Evolutionary conservation across 2,797 vertebrate genomes (phyloP).

Genomic region (Nyctibius grandis): DNA sequence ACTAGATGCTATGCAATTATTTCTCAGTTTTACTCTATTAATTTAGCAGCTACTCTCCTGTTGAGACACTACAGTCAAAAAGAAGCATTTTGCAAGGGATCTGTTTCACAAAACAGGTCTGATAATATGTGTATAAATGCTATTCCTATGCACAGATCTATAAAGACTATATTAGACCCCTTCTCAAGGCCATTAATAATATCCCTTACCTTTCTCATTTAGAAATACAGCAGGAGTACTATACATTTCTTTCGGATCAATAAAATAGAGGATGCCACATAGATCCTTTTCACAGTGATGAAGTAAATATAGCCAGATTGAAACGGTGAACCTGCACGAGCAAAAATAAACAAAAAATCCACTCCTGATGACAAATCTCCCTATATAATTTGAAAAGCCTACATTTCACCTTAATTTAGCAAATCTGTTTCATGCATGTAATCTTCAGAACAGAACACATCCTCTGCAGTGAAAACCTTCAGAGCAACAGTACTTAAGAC

Average conservation of each 20-base stretch:
- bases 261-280: constrained; percentile 88
- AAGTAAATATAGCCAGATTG: constrained; percentile 91
- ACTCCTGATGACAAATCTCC: constrained; percentile 44
- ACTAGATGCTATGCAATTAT: not conserved
- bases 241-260: constrained; percentile 77
- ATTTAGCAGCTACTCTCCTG: not conserved
- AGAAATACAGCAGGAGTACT: constrained; percentile 84
- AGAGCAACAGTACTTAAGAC: not conserved
- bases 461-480: not conserved
- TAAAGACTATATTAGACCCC: not conserved
- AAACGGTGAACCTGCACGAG: constrained; percentile 81
- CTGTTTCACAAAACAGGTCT: not conserved
- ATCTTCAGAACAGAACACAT: not conserved
- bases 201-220: constrained; percentile 82
- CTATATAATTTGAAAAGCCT: not conserved
- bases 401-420: not conserved
- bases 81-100: not conserved
- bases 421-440: not conserved
- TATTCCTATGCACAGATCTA: not conserved
- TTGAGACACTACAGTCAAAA: not conserved
- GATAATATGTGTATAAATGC: not conserved
- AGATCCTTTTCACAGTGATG: constrained; percentile 75
- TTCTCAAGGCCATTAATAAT: not conserved
- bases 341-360: constrained; percentile 14
- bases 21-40: not conserved